Percentiles rank a stretch among this genome's conserved stretches.
Conservation (phyloP, 2,113 vertebrate species). For the Clarias magur region DNA sequence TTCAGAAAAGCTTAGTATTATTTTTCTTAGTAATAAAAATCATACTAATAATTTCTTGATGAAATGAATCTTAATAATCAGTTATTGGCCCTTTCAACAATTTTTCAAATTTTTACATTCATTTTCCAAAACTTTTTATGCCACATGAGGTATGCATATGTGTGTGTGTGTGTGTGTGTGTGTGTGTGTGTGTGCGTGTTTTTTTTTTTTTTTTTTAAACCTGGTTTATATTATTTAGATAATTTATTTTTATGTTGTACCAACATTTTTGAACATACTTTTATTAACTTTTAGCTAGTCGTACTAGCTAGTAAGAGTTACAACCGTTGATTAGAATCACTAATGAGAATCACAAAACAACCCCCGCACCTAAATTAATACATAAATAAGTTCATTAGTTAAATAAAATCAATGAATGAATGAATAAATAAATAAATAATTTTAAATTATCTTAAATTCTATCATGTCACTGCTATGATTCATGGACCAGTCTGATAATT, state of each 20-base stretch:
- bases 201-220: too few species aligned
- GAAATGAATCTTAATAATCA: background rate
- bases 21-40: too few species aligned
- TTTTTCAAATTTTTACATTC: too few species aligned
- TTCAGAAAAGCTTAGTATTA: too few species aligned
- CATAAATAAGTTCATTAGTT: too few species aligned
- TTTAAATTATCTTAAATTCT: background rate
- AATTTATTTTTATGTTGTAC: background rate
- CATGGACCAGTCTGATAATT: background rate
- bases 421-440: too few species aligned
- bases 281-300: too few species aligned
- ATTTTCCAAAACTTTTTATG: background rate
- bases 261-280: background rate
- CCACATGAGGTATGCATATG: background rate
- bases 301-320: background rate
- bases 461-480: background rate
- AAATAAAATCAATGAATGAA: too few species aligned
- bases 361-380: too few species aligned
- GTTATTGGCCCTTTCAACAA: background rate
- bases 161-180: background rate
- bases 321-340: too few species aligned
- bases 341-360: too few species aligned
- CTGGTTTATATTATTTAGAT: background rate
- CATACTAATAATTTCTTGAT: background rate
- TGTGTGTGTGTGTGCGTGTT: background rate